Evolutionary conservation across 2,797 vertebrate genomes (phyloP), one percentile per base, ranked within the genome.

Genomic region (Muraenolepis orangiensis): DNA sequence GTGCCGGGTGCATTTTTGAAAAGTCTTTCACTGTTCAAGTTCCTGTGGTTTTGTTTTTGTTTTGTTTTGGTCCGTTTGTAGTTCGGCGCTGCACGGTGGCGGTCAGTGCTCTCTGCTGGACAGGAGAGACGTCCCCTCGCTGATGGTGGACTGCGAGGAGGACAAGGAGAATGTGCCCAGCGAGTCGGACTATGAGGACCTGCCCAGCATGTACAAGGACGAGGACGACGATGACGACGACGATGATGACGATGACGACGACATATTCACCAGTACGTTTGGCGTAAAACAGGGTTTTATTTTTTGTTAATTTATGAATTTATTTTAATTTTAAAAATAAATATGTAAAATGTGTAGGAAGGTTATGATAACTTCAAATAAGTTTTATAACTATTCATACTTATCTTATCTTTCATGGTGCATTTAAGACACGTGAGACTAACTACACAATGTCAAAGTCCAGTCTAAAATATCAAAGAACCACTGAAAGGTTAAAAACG

Each of bases 81-180:
- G 96, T 92, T 96, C 95, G 81, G 92, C 93, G 76, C 89, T 98
- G 87, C 96, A 98, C 10, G 73, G 88, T 0, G 78, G 89, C 70
- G 93, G 94, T 89, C 94, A 95, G 81, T 92, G 95, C 84, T 84
- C 91, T 76, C 91, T 95, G 81, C 90, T 96, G 76, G 96, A 98
- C 85, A 93, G 96, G 85, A 93, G 96, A 92, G 95, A 97, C 92
- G 94, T 96, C 85, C 97, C 96, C 81, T 95, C 96, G 1, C 95
- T 97, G 90, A 96, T 97, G 89, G 95, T 98, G 61, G 95, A 98
- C 91, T 98, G 96, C 1, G 96, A 98, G 82, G 97, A 98, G 32
- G 96, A 99, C 92, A 99, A 99, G 92, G 98, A 99, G 93, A 99
- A 99, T 89, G 93, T 98, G 95, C 97, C 97, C 91, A 95, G 95